These are phyloP conservation scores for Polydrusus cervinus DNA, from an alignment of 2,888 invertebrate genomes.

Conservation along the genomic window DNA sequence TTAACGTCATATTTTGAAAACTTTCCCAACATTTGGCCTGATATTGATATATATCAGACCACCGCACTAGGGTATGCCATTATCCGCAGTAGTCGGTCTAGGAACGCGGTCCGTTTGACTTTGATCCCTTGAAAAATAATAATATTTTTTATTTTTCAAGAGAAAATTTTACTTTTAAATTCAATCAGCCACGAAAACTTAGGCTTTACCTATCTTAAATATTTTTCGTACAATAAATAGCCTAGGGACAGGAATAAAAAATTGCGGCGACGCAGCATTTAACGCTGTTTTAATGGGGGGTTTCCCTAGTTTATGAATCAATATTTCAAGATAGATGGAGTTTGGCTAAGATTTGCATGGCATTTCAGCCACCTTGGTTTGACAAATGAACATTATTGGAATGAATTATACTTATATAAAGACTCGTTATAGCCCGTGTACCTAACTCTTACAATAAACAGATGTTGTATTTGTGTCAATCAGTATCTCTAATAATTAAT, in stretches of 20 bases:
- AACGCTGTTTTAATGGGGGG: neutral
- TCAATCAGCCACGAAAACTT: too few species aligned
- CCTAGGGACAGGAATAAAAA: neutral
- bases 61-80: too few species aligned
- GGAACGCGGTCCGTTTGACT: too few species aligned
- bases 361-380: neutral
- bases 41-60: too few species aligned
- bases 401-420: constrained; percentile 1
- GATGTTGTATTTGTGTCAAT: neutral
- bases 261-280: neutral
- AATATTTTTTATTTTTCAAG: too few species aligned
- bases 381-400: neutral
- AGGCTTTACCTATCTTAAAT: neutral
- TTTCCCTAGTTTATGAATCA: neutral
- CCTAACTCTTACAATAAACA: too few species aligned
- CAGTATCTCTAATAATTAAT: neutral
- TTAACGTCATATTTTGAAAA: too few species aligned
- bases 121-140: too few species aligned
- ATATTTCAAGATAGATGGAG: neutral
- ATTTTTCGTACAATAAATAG: neutral
- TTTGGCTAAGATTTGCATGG: constrained; percentile 1
- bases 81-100: too few species aligned
- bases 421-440: neutral
- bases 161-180: too few species aligned
- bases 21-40: too few species aligned